phyloP scores from a whole-genome alignment of 2,888 invertebrate species.

The Oxystoma pomonae region DNA sequence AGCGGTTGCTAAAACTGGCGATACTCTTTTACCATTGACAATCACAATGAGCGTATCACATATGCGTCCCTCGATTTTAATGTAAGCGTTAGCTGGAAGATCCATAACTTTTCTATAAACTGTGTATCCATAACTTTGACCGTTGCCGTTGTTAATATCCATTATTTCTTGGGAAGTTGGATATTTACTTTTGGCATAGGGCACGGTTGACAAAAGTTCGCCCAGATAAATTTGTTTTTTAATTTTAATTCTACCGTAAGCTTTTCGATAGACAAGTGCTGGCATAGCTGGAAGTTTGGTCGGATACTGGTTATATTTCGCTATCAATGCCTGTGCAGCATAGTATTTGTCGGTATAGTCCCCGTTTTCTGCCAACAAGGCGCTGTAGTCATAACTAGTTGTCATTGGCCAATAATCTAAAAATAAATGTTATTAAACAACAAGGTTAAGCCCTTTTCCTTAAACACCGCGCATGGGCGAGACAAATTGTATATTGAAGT shows the following conservation, averaged over 20 bases:
- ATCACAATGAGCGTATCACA: conserved; percentile 53
- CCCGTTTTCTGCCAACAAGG: conserved; percentile 80
- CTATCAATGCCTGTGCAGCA: conserved; percentile 54
- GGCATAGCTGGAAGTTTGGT: conserved; percentile 61
- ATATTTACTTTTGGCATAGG: conserved; percentile 24
- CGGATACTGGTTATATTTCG: conserved; percentile 40
- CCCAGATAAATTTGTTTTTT: conserved; percentile 29
- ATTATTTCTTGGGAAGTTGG: conserved; percentile 44
- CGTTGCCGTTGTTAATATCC: conserved; percentile 48
- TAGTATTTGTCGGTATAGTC: conserved; percentile 78
- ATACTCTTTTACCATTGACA: conserved; percentile 46
- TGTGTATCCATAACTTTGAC: conserved; percentile 56
- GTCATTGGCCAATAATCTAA: conserved; percentile 42
- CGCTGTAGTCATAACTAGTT: conserved; percentile 73
- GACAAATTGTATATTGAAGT: no score
- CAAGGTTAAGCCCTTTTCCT: no score
- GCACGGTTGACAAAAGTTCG: conserved; percentile 29
- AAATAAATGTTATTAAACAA: conserved; percentile 4
- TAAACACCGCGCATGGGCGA: no score
- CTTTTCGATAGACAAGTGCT: conserved; percentile 66
- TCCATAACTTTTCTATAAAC: conserved; percentile 48
- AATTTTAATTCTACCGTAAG: conserved; percentile 49
- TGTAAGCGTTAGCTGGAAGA: conserved; percentile 33
- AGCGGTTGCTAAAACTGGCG: conserved; percentile 36
- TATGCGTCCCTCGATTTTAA: conserved; percentile 46